Evolutionary conservation across 2,113 vertebrate genomes (phyloP).

Genomic region (Chunga burmeisteri): DNA sequence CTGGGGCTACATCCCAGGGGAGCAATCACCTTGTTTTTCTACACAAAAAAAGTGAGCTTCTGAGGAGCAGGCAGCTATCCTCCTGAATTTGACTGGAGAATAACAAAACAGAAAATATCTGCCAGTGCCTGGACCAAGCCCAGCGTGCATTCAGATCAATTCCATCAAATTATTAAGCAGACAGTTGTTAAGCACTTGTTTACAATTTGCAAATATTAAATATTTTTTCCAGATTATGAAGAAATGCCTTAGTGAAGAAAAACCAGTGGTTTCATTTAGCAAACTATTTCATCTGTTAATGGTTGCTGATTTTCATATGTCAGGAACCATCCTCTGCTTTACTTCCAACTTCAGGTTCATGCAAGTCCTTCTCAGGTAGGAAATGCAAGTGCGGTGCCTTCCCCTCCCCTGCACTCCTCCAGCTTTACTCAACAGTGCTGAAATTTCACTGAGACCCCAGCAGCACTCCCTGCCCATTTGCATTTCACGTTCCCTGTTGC

Average conservation of each 20-base stretch:
- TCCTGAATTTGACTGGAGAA: not conserved
- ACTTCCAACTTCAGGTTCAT: not conserved
- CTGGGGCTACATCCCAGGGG: not conserved
- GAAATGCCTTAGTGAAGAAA: not conserved
- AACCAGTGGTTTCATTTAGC: not conserved
- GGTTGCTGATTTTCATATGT: not conserved
- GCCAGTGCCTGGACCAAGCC: not conserved
- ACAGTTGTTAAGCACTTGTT: not conserved
- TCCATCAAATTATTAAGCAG: not conserved
- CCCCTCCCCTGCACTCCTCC: not conserved
- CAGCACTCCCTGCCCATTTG: accelerated
- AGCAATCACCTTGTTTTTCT: not conserved
- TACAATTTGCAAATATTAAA: not conserved
- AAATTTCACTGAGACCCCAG: accelerated
- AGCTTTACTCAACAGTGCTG: not conserved
- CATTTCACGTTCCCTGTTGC: not conserved
- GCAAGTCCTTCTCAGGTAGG: not conserved
- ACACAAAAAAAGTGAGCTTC: not conserved
- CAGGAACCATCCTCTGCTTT: not conserved
- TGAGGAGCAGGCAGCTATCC: not conserved
- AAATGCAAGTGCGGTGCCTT: not conserved
- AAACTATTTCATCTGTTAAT: not conserved
- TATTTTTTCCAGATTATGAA: not conserved
- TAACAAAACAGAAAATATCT: not conserved
- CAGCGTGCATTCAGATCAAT: not conserved